Evolutionary conservation across 92 coral and sea anemone genomes (phyloP).

Genomic region (Zoanthus solanderi): DNA sequence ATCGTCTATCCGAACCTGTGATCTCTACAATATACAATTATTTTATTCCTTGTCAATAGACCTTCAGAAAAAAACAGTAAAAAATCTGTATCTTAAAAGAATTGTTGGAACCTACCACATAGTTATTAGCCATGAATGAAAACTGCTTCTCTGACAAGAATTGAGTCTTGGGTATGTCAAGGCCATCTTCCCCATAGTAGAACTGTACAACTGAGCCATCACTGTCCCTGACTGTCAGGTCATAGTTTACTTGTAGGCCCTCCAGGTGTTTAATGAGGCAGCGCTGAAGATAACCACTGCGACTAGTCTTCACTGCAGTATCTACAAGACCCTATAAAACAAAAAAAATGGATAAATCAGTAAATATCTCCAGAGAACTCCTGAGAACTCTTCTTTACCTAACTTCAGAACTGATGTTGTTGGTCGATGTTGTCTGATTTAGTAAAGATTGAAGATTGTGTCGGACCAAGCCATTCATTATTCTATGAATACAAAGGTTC

Average conservation of each 20-base stretch:
- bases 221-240: slow-evolving; percentile 94
- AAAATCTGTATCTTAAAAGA: not conserved
- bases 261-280: slow-evolving; percentile 97
- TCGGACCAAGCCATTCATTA: too few relatives aligned
- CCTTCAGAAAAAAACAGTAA: not conserved
- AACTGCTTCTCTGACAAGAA: slow-evolving; percentile 93
- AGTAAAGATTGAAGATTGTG: too few relatives aligned
- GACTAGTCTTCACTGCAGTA: slow-evolving; percentile 98
- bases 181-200: slow-evolving; percentile 96
- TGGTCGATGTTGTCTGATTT: too few relatives aligned
- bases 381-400: too few relatives aligned
- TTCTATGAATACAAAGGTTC: too few relatives aligned
- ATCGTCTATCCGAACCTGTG: too few relatives aligned
- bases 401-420: too few relatives aligned
- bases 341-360: not conserved
- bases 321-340: slow-evolving; percentile 90
- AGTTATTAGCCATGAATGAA: slow-evolving; percentile 88
- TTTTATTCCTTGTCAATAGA: not conserved
- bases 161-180: slow-evolving; percentile 87
- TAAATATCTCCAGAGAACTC: not conserved
- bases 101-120: slow-evolving; percentile 62
- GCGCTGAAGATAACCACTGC: slow-evolving; percentile 99
- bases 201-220: slow-evolving; percentile 98
- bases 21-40: too few relatives aligned
- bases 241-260: slow-evolving; percentile 92